phyloP scores from a whole-genome alignment of 2,113 vertebrate genomes.

The Hyla sarda region DNA sequence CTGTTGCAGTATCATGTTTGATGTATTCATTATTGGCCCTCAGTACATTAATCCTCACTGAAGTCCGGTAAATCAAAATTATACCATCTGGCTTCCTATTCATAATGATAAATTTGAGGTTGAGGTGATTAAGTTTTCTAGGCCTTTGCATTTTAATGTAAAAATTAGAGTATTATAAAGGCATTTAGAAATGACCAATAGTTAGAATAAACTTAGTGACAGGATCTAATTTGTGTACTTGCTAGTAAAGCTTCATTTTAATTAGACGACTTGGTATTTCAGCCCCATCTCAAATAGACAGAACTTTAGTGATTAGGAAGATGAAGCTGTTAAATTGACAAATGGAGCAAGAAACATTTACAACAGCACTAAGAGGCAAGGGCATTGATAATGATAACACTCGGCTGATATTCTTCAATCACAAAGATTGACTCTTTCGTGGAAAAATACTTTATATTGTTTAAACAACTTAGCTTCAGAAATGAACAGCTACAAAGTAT shows the following conservation, averaged over 20 bases:
- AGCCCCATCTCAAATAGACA: conserved; percentile 89
- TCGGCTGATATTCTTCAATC: conserved; percentile 15
- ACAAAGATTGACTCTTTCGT: conserved; percentile 34
- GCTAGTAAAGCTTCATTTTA: conserved; percentile 93
- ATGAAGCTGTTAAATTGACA: conserved; percentile 91
- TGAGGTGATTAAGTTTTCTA: conserved; percentile 97
- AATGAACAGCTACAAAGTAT: not conserved
- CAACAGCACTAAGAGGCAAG: conserved; percentile 79
- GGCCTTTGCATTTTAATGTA: conserved; percentile 96
- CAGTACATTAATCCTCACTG: conserved; percentile 97
- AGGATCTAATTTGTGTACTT: conserved; percentile 95
- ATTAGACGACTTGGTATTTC: conserved; percentile 91
- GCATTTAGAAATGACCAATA: conserved; percentile 97
- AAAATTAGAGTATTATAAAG: conserved; percentile 98
- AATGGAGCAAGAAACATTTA: conserved; percentile 91
- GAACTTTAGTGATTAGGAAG: conserved; percentile 96
- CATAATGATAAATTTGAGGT: conserved; percentile 97
- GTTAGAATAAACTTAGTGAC: conserved; percentile 93
- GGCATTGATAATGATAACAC: conserved; percentile 50
- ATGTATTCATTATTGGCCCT: conserved; percentile 94
- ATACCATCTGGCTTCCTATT: conserved; percentile 99
- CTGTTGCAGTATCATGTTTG: conserved; percentile 97
- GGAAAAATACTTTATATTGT: not conserved
- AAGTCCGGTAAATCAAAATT: conserved; percentile 96
- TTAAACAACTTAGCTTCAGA: not conserved